Evolutionary conservation across 2,888 invertebrate species (phyloP), one percentile per base, ranked within the genome.

Genomic region (Cenopis cana): DNA sequence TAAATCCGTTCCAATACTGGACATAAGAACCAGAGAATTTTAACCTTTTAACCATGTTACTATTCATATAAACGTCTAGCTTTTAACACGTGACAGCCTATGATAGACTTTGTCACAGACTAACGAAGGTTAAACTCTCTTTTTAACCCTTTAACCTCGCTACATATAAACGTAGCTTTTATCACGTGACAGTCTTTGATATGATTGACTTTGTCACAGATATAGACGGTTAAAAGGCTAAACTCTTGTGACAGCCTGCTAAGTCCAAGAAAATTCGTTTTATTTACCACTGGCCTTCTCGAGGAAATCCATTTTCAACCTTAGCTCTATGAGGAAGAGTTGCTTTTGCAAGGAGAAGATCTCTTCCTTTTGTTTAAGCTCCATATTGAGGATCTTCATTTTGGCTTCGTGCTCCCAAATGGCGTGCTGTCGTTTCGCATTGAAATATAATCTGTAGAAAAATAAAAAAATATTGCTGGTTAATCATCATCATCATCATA

Each of bases 351-450:
- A 78, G 5, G 93, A 91, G 77, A 93, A 94, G 61, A 94, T 93
- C 74, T 94, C 94, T 67, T 94, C 94, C 60, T 94, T 94, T 75
- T 94, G 93, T 12, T 89, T 67, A 0, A 94, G 73, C 66, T 94
- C 94, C 93, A 94, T 91, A 72, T 92, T 91, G 0, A 94, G 76
- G 1, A 93, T 93, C 69, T 93, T 93, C 94, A 94, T 94, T 73
- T 93, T 93, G 1, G 93, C 93, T 69, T 94, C 94, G 78, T 94
- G 94, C 69, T 94, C 94, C 90, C 91, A 91, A 29, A 89, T 86
- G 0, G 94, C 94, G 77, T 94, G 94, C 54, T 93, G 93, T 9
- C 94, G 78, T 75, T 93, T 93, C 14, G 93, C 93, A 0, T 84
- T 84, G 75, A 89, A 94, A 74, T 93, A 94, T 50, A 93, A 72